These are phyloP conservation scores for Beroe ovata DNA, from an alignment of 37 sponge, comb jelly and placozoan genomes.

Conservation along the genomic window DNA sequence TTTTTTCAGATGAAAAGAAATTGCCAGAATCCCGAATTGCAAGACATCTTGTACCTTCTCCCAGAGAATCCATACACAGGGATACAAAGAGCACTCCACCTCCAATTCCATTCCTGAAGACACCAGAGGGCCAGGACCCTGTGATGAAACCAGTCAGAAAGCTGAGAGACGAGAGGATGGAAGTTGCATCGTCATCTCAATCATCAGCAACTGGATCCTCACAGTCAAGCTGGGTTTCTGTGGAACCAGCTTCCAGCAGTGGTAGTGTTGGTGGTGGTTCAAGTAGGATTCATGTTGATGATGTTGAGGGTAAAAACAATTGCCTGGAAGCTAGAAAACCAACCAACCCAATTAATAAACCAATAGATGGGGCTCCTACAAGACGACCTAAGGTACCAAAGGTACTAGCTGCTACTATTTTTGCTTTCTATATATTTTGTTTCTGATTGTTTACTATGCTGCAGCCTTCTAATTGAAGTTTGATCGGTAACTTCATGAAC, in stretches of 20 bases:
- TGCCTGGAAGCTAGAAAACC: not conserved
- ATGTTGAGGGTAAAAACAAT: not conserved
- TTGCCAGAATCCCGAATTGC: not conserved
- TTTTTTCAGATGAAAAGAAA: slow-evolving; percentile 48
- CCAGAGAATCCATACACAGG: slow-evolving; percentile 6
- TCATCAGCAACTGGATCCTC: not conserved
- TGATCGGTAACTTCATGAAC: too few relatives aligned
- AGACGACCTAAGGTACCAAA: slow-evolving; percentile 66
- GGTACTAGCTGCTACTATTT: slow-evolving; percentile 40
- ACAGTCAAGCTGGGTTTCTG: not conserved
- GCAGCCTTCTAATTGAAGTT: too few relatives aligned
- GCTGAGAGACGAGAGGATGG: not conserved
- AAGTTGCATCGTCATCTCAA: not conserved
- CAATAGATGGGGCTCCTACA: slow-evolving; percentile 56
- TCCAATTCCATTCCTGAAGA: slow-evolving; percentile 11
- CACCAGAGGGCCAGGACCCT: slow-evolving; percentile 21
- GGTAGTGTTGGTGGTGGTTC: not conserved
- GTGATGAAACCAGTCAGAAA: not conserved
- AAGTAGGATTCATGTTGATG: not conserved
- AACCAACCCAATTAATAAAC: slow-evolving; percentile 26
- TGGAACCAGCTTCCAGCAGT: not conserved
- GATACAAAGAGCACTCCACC: not conserved
- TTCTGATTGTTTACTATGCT: too few relatives aligned
- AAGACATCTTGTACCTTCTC: not conserved
- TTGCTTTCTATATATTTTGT: too few relatives aligned